These are phyloP conservation scores for Gyps fulvus DNA, from an alignment of 2,113 vertebrate genomes.

Conservation along the genomic window DNA sequence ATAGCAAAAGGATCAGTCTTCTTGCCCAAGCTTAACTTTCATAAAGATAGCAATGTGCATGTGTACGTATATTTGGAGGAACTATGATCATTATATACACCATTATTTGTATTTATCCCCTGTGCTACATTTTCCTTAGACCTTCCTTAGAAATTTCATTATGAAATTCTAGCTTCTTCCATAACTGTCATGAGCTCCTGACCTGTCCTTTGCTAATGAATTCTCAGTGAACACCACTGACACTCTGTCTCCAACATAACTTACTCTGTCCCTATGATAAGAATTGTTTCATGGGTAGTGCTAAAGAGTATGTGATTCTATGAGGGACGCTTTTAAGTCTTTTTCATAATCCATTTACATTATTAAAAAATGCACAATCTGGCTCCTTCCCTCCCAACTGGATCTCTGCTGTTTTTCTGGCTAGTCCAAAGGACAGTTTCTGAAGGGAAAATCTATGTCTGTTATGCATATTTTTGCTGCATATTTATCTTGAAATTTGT, in stretches of 20 bases:
- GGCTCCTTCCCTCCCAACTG: not conserved
- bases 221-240: not conserved
- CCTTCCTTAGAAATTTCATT: not conserved
- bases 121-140: not conserved
- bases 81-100: not conserved
- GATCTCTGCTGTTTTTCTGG: not conserved
- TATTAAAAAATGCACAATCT: not conserved
- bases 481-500: not conserved
- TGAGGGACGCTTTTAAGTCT: not conserved
- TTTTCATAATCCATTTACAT: not conserved
- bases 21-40: not conserved
- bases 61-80: not conserved
- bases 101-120: not conserved
- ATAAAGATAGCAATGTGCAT: not conserved
- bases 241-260: not conserved
- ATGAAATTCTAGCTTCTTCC: not conserved
- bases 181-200: not conserved
- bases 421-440: not conserved
- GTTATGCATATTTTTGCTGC: not conserved
- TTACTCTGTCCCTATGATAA: not conserved
- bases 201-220: not conserved
- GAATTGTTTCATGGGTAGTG: not conserved
- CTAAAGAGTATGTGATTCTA: not conserved
- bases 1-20: not conserved
- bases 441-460: not conserved